Evolutionary conservation across 1,140 invertebrate species (phyloP).

Genomic region (Andricus grossulariae): DNA sequence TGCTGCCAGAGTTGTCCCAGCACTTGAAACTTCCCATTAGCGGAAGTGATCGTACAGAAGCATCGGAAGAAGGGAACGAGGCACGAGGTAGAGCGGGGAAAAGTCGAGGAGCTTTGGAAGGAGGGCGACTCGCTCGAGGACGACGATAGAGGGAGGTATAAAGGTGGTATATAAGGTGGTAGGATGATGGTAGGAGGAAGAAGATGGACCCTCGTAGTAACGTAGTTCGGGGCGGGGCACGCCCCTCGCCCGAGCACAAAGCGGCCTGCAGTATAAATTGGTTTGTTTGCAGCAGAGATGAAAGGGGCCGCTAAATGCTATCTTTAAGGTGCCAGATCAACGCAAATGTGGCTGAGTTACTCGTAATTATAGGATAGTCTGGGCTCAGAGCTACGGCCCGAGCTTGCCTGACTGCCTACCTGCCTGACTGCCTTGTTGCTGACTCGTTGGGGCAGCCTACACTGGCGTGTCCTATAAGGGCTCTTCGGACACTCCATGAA

Average conservation of each 20-base stretch:
- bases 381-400: constrained; percentile 65
- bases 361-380: constrained; percentile 76
- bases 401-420: constrained; percentile 62
- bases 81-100: constrained; percentile 35
- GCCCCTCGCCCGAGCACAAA: constrained; percentile 68
- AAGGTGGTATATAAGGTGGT: constrained; percentile 48
- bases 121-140: constrained; percentile 6
- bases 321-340: constrained; percentile 77
- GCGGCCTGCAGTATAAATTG: constrained; percentile 76
- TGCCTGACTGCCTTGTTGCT: constrained; percentile 53
- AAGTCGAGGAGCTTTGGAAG: constrained; percentile 41
- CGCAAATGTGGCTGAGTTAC: constrained; percentile 77
- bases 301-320: constrained; percentile 77
- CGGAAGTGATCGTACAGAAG: constrained; percentile 46
- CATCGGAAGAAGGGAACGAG: constrained; percentile 39
- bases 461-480: constrained; percentile 48
- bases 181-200: constrained; percentile 50
- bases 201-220: constrained; percentile 59
- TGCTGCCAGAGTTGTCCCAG: constrained; percentile 44
- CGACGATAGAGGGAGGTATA: constrained; percentile 32
- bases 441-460: constrained; percentile 49
- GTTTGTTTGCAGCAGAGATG: constrained; percentile 77
- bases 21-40: constrained; percentile 39
- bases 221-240: constrained; percentile 64
- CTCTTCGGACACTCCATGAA: constrained; percentile 30